Percentiles rank a stretch among this genome's conserved stretches.
Evolutionary conservation across 1,140 invertebrate genomes (phyloP).

Genomic region (Heliconius nattereri): DNA sequence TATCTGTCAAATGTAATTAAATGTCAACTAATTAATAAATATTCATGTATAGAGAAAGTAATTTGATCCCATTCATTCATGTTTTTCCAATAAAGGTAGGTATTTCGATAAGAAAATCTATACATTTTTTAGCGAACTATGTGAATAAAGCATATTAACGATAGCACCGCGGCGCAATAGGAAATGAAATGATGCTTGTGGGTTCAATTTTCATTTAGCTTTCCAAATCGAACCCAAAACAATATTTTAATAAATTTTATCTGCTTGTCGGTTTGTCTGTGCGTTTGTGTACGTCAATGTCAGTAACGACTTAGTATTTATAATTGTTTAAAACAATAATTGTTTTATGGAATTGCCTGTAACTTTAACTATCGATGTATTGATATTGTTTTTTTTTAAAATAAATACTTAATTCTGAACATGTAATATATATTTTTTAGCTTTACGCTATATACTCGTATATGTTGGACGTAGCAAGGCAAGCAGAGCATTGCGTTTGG

Average conservation of each 20-base stretch:
- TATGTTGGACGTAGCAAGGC: not conserved
- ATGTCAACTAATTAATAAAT: not conserved
- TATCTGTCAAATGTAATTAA: not conserved
- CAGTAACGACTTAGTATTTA: too few species aligned
- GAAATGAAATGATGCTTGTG: too few species aligned
- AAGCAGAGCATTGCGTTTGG: not conserved
- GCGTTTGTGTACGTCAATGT: too few species aligned
- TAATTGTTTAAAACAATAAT: too few species aligned
- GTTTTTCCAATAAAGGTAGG: not conserved
- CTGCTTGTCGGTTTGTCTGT: too few species aligned
- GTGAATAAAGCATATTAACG: not conserved
- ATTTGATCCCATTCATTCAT: not conserved
- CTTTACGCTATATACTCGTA: not conserved
- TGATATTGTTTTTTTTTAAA: too few species aligned
- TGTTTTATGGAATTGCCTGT: too few species aligned
- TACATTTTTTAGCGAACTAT: not conserved
- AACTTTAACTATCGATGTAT: too few species aligned
- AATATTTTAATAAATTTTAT: too few species aligned
- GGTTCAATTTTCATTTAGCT: too few species aligned
- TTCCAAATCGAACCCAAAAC: too few species aligned
- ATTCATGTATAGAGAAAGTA: not conserved
- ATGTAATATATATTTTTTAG: too few species aligned
- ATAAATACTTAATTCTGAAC: not conserved
- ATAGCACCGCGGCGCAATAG: fast-evolving
- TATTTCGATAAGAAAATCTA: not conserved